Evolutionary conservation across 2,888 invertebrate genomes (phyloP).

Genomic region (Flexamia atlantica): DNA sequence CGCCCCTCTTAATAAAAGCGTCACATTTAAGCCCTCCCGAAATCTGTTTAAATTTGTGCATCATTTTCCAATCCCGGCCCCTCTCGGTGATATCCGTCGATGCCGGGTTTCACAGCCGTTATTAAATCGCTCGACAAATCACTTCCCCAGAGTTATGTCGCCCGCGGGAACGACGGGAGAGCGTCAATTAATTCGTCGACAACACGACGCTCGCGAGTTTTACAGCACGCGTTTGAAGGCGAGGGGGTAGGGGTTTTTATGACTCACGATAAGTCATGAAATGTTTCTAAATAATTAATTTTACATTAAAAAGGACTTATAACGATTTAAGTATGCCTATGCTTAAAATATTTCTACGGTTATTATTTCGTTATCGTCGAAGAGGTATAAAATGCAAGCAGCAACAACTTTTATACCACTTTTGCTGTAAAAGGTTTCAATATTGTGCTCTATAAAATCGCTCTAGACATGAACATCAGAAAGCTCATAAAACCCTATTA

Average conservation of each 20-base stretch:
- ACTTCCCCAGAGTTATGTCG: not conserved
- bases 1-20: slow-evolving; percentile 62
- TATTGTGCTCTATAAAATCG: not conserved
- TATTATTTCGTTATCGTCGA: no score
- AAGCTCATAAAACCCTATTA: slow-evolving; percentile 5
- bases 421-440: slow-evolving; percentile 1
- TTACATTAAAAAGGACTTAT: no score
- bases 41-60: slow-evolving; percentile 58
- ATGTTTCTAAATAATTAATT: no score
- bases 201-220: no score
- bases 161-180: no score
- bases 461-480: not conserved
- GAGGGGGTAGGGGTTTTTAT: no score
- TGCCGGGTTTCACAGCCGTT: slow-evolving; percentile 19
- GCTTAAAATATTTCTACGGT: no score
- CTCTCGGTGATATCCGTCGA: not conserved
- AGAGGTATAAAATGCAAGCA: no score
- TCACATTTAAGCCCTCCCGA: slow-evolving; percentile 55
- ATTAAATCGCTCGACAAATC: slow-evolving; percentile 42
- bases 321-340: no score
- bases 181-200: no score
- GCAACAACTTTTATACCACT: not conserved
- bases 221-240: no score
- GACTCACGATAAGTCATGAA: no score
- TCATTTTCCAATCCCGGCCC: slow-evolving; percentile 53